Base-by-base conservation (phyloP, 37 sponge, comb jelly and placozoan genomes). In the Halichondria panicea region DNA sequence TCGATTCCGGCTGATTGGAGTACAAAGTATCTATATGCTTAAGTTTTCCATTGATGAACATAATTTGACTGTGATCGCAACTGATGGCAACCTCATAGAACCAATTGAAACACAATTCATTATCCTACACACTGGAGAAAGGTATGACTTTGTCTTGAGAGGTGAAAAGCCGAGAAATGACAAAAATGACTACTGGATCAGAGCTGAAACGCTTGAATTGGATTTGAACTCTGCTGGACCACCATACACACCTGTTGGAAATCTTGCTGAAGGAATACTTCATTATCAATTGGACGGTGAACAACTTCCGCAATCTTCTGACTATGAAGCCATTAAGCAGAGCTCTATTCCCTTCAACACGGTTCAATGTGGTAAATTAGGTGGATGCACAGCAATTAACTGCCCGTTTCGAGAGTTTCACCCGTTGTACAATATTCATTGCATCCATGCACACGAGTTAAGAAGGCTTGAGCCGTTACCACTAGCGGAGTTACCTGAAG, bases 21-120 rank as follows among this genome's bases (percentile, higher is more conserved):
- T 80, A 2, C 91, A 91, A 55, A 55, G 32, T n/a, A 31, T 79
- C 2, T 90, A 56, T 66, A 72, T 81, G 11, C 85, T 55, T 71
- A 69, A 71, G 33, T 67, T 90, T 41, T 90, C 91, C 18, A 79
- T 95, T 42, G 85, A 95, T 39, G 83, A 81, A 22, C 90, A 95
- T 59, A 66, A 73, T 30, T 73, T 95, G 0, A 86, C 80, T 15
- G 83, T 95, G 25, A 70, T 89, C 19, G 79, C 95, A 3, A 82
- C 86, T 37, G 95, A 95, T 77, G 95, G 86, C 4, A 31, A 66
- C 34, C 36, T 72, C 12, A 71, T 95, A 22, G 63, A 88, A 66
- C 78, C 82, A 57, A 58, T 69, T 34, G 68, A 78, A 24, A 84
- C 87, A 15, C 80, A 84, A 46, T 92, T 76, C 43, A 31, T 95